These are phyloP conservation scores for Melanostigma gelatinosum DNA, from an alignment of 2,113 vertebrate genomes.

Conservation along the genomic window DNA sequence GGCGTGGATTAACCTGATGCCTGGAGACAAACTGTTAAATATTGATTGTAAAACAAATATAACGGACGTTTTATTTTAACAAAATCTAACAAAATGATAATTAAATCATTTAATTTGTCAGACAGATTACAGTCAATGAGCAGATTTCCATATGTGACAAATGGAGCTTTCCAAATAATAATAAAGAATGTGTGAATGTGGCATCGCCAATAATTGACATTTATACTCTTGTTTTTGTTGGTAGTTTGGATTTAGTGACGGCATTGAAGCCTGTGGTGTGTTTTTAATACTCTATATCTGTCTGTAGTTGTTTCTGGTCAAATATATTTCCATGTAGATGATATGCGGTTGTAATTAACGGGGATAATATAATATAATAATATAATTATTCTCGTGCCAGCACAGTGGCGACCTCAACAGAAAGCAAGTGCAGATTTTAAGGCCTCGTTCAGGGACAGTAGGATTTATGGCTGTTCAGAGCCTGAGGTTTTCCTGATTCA, in stretches of 20 bases:
- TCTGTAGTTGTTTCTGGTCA: neutral
- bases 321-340: neutral
- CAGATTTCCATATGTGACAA: neutral
- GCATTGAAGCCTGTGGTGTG: neutral
- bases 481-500: neutral
- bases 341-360: neutral
- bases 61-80: too few relatives aligned
- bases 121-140: neutral
- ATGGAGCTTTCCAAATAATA: neutral
- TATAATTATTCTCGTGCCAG: too few relatives aligned
- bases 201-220: neutral
- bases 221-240: neutral
- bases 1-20: neutral
- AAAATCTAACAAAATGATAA: too few relatives aligned
- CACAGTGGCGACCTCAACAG: neutral
- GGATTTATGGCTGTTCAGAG: neutral
- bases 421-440: slow-evolving; percentile 31
- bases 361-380: too few relatives aligned
- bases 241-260: neutral
- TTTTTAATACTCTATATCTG: neutral
- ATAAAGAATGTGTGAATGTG: neutral
- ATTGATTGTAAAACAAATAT: neutral
- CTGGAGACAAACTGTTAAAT: neutral
- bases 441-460: neutral
- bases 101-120: too few relatives aligned